Evolutionary conservation across 2,888 invertebrate species (phyloP).

Genomic region (Apamea crenata): DNA sequence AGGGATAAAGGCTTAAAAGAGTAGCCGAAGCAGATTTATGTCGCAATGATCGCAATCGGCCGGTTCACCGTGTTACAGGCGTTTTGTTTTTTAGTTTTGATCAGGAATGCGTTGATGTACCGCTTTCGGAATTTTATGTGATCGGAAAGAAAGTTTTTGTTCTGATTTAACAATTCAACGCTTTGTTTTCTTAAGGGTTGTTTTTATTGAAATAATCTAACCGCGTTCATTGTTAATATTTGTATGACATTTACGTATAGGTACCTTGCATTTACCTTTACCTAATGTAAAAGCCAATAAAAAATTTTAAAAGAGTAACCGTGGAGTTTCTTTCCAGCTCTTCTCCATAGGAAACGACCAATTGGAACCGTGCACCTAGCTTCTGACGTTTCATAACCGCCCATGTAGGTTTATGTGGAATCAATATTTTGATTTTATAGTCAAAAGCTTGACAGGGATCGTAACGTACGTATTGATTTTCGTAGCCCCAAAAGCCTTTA

Average conservation of each 20-base stretch:
- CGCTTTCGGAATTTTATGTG: slow-evolving; percentile 65
- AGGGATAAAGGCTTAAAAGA: slow-evolving; percentile 90
- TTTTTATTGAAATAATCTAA: background rate
- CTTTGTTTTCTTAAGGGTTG: background rate
- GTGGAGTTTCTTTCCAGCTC: no score
- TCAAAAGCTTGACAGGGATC: background rate
- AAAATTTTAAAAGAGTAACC: no score
- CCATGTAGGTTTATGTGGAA: no score
- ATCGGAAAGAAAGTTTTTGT: slow-evolving; percentile 55
- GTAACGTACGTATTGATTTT: slow-evolving; percentile 1
- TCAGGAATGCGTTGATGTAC: slow-evolving; percentile 77
- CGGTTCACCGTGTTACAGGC: slow-evolving; percentile 84
- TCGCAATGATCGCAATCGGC: slow-evolving; percentile 88
- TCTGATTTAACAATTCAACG: slow-evolving; percentile 19
- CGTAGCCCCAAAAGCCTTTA: background rate
- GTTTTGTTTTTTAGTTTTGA: slow-evolving; percentile 83
- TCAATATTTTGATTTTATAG: no score
- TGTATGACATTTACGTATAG: background rate
- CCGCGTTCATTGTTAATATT: background rate
- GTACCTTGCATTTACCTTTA: no score
- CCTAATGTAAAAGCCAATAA: no score
- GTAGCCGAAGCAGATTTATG: slow-evolving; percentile 90
- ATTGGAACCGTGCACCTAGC: no score
- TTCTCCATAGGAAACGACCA: no score
- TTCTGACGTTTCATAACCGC: no score